phyloP scores from a whole-genome alignment of 2,888 invertebrate genomes.

The Pristionchus japonicus region DNA sequence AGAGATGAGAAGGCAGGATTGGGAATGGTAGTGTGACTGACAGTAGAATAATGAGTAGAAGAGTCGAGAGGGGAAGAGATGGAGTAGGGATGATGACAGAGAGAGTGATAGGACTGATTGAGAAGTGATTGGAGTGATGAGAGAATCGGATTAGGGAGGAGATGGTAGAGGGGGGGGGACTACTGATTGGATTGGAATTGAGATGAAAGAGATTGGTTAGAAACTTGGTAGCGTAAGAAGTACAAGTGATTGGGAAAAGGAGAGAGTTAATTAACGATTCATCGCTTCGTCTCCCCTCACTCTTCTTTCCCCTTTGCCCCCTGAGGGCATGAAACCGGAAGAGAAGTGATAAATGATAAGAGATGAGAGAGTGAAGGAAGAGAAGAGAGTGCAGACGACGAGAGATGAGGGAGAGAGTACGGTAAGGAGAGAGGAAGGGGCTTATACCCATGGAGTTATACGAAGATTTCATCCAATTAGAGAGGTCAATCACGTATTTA shows the following conservation, averaged over 20 bases:
- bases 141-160: not conserved
- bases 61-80: not conserved
- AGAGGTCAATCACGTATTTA: constrained; percentile 2
- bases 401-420: constrained; percentile 21
- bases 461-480: constrained; percentile 5
- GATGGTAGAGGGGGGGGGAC: not conserved
- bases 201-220: not conserved
- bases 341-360: constrained; percentile 35
- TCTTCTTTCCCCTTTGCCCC: constrained; percentile 1
- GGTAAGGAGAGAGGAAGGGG: not conserved
- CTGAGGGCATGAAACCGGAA: constrained; percentile 33
- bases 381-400: not conserved
- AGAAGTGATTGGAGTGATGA: not conserved
- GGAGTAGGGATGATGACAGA: not conserved
- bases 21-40: constrained; percentile 13
- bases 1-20: constrained; percentile 8
- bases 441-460: not conserved
- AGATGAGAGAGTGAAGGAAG: not conserved
- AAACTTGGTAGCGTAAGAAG: constrained; percentile 23
- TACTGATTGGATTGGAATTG: constrained; percentile 13
- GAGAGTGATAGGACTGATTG: not conserved
- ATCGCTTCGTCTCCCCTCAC: not conserved
- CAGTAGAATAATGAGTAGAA: not conserved
- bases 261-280: constrained; percentile 11
- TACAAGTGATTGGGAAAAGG: not conserved